Base-by-base conservation (phyloP, 2,888 invertebrate species). In the Drosophila mulleri region DNA sequence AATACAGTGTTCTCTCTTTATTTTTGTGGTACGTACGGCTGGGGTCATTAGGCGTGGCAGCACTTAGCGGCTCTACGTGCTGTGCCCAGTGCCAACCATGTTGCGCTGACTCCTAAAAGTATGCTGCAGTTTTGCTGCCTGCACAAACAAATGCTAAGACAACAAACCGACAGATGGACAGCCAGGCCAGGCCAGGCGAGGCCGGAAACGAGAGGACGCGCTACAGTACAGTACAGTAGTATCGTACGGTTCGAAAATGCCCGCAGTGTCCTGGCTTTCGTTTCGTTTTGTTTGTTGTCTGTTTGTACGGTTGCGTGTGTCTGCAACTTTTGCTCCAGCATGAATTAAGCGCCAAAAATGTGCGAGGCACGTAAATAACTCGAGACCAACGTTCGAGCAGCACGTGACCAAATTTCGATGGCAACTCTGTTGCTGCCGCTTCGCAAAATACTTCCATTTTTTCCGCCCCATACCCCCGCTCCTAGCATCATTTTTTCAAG, bases 371-470 rank as follows among this genome's bases (percentile, higher is more conserved):
- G 87, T 85, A 85, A 83, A 85, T 83, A 83, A 86, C 84, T 86
- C 65, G 60, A 64, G 69, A 58, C 62, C 72, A 76, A 69, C 53
- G 54, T 78, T 76, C 59, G 64, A 64, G 77, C 50, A 67, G 82
- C 83, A 83, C 83, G 88, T 83, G 83, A 88, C 88, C 82, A 88
- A 83, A 84, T 83, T 83, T 83, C 88, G 85, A 82, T 83, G 64
- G 83, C 74, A 85, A 84, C 83, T 76, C 70, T 67, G 84, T 84
- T 65, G 54, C 53, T 41, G 44, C 32, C 57, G 54, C 60, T 42
- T 32, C 16, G 39, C 29, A 16, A 47, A 47, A 47, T 50, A 29
- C 47, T 29, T 53, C 53, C 35, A 16, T 1, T 18, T 32, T 32
- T 32, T 2, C 32, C 32, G 1, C 29, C 7, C 29, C 32, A 1